Percentiles rank a stretch among this genome's conserved stretches.
These are phyloP conservation scores for Anguilla rostrata DNA, from an alignment of 2,113 vertebrate species.

Conservation along the genomic window DNA sequence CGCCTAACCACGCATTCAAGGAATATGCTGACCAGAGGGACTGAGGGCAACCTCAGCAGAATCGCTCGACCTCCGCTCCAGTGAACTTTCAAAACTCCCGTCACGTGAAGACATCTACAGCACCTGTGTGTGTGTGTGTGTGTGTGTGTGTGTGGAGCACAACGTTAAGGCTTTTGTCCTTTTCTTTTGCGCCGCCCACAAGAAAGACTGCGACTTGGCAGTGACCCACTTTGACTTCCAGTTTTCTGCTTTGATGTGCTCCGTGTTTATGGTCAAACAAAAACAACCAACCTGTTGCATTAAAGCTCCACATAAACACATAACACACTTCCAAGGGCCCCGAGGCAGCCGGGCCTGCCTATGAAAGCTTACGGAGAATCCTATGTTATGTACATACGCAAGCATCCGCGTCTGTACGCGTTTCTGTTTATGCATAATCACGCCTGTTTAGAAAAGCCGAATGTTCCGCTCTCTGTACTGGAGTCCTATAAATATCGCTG, in stretches of 20 bases:
- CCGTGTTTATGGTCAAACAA: conserved; percentile 34
- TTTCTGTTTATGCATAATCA: conserved; percentile 4
- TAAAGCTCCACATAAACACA: conserved; percentile 22
- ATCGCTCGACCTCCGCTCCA: neutral
- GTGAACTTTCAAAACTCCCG: neutral
- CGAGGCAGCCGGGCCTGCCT: conserved; percentile 31
- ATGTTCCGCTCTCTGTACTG: neutral
- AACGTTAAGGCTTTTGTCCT: conserved; percentile 14
- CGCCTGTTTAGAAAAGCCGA: neutral
- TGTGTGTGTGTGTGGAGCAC: neutral
- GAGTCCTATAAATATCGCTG: conserved; percentile 30
- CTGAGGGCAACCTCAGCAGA: neutral
- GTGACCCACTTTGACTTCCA: conserved; percentile 28
- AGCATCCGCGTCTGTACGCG: neutral
- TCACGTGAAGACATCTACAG: neutral
- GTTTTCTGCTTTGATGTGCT: conserved; percentile 35
- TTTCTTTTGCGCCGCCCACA: conserved; percentile 8
- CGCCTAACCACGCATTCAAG: neutral
- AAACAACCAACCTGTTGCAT: conserved; percentile 33
- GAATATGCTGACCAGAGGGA: neutral
- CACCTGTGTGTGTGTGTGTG: neutral
- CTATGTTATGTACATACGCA: neutral
- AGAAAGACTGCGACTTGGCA: conserved; percentile 25
- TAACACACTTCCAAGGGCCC: neutral
- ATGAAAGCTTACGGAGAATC: conserved; percentile 44